phyloP scores from a whole-genome alignment of 2,113 vertebrate genomes.

The Antechinus stuartii region DNA sequence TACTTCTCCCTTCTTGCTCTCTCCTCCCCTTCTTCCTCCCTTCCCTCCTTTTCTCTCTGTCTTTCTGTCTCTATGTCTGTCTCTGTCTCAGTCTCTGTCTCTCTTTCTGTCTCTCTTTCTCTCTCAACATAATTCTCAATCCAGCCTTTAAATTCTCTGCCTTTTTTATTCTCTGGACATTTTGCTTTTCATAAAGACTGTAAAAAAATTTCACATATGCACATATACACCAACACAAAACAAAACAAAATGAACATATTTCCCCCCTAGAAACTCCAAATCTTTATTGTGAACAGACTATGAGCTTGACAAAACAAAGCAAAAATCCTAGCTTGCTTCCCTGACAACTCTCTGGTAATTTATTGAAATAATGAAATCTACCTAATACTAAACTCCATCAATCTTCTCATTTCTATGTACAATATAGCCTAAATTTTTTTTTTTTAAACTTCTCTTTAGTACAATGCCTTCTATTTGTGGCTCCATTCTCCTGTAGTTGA shows the following conservation, averaged over 20 bases:
- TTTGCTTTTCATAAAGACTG: slow-evolving; percentile 61
- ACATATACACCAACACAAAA: background rate
- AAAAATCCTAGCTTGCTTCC: slow-evolving; percentile 64
- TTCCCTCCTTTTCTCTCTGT: background rate
- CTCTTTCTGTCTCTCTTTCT: background rate
- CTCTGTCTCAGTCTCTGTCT: too few relatives aligned
- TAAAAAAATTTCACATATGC: slow-evolving; percentile 14
- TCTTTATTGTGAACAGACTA: slow-evolving; percentile 53
- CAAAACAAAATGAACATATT: slow-evolving; percentile 56
- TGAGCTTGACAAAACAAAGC: slow-evolving; percentile 30
- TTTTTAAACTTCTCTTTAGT: slow-evolving; percentile 47
- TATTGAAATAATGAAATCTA: slow-evolving; percentile 75
- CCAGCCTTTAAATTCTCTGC: slow-evolving; percentile 70
- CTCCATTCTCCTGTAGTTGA: slow-evolving; percentile 74
- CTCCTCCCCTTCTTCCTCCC: too few relatives aligned
- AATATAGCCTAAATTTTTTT: slow-evolving; percentile 74
- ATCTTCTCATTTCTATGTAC: slow-evolving; percentile 73
- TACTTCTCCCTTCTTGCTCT: background rate
- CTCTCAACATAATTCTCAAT: slow-evolving; percentile 21
- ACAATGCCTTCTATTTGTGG: slow-evolving; percentile 72
- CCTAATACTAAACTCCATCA: slow-evolving; percentile 72
- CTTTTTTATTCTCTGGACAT: slow-evolving; percentile 55
- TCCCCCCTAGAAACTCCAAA: slow-evolving; percentile 58
- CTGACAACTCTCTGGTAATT: slow-evolving; percentile 71
- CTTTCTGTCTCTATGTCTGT: too few relatives aligned